Percentiles rank a stretch among this genome's conserved stretches.
These are phyloP conservation scores for Perognathus longimembris DNA, from an alignment of 2,113 vertebrate species.

Conservation along the genomic window DNA sequence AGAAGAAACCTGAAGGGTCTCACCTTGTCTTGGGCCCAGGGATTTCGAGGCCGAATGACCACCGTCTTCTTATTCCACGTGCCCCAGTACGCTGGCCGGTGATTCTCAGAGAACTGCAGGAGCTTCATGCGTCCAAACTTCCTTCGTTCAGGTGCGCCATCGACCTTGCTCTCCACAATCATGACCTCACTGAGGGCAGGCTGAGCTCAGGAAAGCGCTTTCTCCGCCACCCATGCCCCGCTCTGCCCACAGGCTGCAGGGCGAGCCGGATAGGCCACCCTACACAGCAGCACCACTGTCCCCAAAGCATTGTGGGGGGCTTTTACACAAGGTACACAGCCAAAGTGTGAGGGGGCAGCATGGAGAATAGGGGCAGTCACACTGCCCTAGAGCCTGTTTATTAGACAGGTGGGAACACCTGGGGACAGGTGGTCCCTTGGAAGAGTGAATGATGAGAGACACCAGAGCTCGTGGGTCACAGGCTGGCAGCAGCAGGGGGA, in stretches of 20 bases:
- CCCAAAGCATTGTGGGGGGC: too few species aligned
- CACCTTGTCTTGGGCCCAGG: constrained; percentile 93
- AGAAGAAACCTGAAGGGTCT: not conserved
- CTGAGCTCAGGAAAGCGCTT: not conserved
- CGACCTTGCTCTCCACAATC: constrained; percentile 86
- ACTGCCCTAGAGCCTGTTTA: not conserved
- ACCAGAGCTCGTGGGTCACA: too few species aligned
- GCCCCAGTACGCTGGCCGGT: constrained; percentile 98
- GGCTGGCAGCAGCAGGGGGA: too few species aligned
- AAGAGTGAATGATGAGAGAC: not conserved
- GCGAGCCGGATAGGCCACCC: too few species aligned
- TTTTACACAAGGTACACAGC: too few species aligned
- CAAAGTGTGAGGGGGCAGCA: not conserved
- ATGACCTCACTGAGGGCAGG: constrained; percentile 85
- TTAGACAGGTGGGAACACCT: not conserved
- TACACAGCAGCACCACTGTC: too few species aligned
- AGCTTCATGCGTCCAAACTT: constrained; percentile 95
- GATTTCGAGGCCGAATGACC: constrained; percentile 89
- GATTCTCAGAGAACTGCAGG: constrained; percentile 95
- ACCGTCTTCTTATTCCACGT: constrained; percentile 94
- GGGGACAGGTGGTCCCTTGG: not conserved
- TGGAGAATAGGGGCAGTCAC: too few species aligned
- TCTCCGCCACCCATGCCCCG: not conserved
- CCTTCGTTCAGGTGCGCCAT: constrained; percentile 86
- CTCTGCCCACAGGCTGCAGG: too few species aligned